Conservation (phyloP, 2,113 vertebrate genomes). For the Pluvialis apricaria region DNA sequence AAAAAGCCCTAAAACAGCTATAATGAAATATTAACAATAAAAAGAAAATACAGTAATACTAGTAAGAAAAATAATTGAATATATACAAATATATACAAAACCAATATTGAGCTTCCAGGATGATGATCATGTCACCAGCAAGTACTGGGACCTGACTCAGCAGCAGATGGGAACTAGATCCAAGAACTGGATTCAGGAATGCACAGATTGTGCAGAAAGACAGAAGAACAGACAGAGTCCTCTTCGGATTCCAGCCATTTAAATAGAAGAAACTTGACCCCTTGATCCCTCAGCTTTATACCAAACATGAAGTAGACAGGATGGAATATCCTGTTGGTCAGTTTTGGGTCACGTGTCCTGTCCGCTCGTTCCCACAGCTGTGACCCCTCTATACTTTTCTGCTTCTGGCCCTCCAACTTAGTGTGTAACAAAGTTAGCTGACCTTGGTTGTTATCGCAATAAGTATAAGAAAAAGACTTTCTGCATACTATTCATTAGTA, state of each 20-base stretch:
- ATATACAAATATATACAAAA: background rate
- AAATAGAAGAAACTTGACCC: too few species aligned
- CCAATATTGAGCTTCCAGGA: background rate
- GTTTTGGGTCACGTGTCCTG: background rate
- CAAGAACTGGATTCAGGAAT: background rate
- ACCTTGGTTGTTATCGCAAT: background rate
- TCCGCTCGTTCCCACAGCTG: background rate
- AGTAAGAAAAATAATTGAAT: background rate
- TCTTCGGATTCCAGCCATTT: background rate
- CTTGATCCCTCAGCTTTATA: too few species aligned
- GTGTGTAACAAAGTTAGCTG: background rate
- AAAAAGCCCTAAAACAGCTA: background rate
- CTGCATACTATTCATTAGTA: background rate
- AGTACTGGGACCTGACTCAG: background rate
- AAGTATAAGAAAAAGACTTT: background rate
- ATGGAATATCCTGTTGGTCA: background rate
- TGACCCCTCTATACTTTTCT: background rate
- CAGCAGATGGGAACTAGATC: background rate
- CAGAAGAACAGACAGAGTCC: background rate
- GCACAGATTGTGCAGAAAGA: background rate
- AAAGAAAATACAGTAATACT: background rate
- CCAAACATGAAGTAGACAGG: background rate
- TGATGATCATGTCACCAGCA: background rate
- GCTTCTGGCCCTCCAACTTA: background rate
- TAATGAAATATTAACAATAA: background rate